Evolutionary conservation across 2,113 vertebrate genomes (phyloP), one percentile per base, ranked within the genome.

Genomic region (Hiodon tergisus): DNA sequence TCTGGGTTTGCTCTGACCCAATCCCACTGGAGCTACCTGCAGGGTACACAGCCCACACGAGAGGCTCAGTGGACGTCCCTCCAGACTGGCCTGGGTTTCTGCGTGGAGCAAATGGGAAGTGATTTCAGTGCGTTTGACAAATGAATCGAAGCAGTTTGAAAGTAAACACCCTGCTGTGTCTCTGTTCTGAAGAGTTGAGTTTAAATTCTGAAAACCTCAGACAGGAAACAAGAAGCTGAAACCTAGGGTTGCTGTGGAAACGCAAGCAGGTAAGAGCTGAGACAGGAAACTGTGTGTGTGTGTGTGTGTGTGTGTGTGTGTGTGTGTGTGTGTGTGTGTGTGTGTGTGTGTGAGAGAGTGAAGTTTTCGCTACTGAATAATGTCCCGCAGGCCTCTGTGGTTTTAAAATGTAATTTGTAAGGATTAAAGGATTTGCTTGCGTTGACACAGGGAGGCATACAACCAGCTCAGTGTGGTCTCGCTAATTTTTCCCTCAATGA

Each of bases 201-300:
- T 31, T 31, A 31, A 31, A 60, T 14, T 71, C 74, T 68, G 79
- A 60, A 79, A 72, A 71, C 59, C 67, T 53, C 55, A 69, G 78
- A 85, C 86, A 88, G 89, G 88, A 92, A 91, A 77, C 16, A 4
- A 47, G 10, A 47, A 11, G 63, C 31, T 4, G 8, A 48, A 66
- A 66, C 63, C 69, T 73, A 62, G 63, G 80, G 87, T 91, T 86
- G 78, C 87, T 72, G 83, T 85, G 80, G 88, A 72, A 82, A 90
- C 88, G 14, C 11, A 71, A 61, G 78, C 87, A 92, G 90, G 89
- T 90, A 84, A 85, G 66, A 72, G 71, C 80, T 81, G 83, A 77
- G 78, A 83, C 83, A 89, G 88, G 87, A 91, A 88, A 31, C 31
- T 31, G 31, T 31, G 31, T 31, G 31, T 31, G 31, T 31, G 31